These are phyloP conservation scores for Cataglyphis albicans DNA, from an alignment of 2,888 invertebrate genomes.

Conservation along the genomic window DNA sequence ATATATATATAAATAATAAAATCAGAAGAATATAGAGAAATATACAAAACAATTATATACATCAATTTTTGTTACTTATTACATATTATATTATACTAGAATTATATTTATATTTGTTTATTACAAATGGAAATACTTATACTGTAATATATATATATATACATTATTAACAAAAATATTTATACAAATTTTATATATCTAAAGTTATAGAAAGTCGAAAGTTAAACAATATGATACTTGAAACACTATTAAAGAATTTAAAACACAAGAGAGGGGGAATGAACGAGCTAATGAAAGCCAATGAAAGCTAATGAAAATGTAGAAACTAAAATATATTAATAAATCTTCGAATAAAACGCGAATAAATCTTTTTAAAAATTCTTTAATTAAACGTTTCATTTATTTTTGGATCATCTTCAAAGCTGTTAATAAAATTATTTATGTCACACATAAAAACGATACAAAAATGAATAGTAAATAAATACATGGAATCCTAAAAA, in stretches of 20 bases:
- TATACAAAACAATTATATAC: slow-evolving; percentile 9
- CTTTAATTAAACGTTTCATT: background rate
- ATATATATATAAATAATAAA: background rate
- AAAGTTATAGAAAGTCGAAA: background rate
- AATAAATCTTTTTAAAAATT: background rate
- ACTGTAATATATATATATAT: slow-evolving; percentile 16
- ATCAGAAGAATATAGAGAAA: slow-evolving; percentile 11
- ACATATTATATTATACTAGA: background rate
- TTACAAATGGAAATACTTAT: slow-evolving; percentile 5
- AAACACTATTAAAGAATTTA: background rate
- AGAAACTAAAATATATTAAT: background rate
- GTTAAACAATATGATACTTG: background rate
- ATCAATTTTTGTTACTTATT: background rate
- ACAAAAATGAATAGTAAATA: background rate
- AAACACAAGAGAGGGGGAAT: background rate
- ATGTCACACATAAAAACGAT: background rate
- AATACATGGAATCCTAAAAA: background rate
- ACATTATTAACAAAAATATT: slow-evolving; percentile 12
- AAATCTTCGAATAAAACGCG: too few species aligned
- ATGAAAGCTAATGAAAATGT: background rate
- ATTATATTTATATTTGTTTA: background rate
- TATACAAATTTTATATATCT: slow-evolving; percentile 20
- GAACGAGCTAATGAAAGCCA: background rate
- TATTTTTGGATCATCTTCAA: background rate
- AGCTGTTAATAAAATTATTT: background rate